Evolutionary conservation across 2,113 vertebrate species (phyloP), one percentile per base, ranked within the genome.

Genomic region (Tympanuchus pallidicinctus): DNA sequence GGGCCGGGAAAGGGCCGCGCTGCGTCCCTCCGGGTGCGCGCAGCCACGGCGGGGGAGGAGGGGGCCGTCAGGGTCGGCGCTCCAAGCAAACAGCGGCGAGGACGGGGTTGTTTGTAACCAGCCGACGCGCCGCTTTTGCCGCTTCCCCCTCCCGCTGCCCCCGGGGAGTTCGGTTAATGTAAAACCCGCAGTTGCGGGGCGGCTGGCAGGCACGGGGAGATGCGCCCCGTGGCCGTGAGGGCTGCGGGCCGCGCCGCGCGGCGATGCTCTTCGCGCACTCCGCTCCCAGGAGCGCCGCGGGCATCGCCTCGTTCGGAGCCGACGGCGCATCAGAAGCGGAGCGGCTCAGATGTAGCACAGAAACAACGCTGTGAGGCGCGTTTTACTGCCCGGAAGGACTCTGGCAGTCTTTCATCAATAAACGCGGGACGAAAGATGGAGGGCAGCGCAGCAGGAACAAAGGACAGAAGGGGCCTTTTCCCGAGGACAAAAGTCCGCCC

Each of bases 101-200:
- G 18, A 19, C 17, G 45, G 45, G 42, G 45, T 19, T 45, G 18
- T 19, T 18, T 45, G 45, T 19, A 18, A 45, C 45, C 45, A 45
- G 19, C 45, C 47, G 10, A 47, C 43, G 43, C 43, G 43, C 43
- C 19, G 45, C 45, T 47, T 19, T 20, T 47, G 48, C 48, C 11
- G 4, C 48, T 24, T 48, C 10, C 24, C 30, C 36, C 54, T 43
- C 11, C 10, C 40, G 11, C 19, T 24, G 16, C 22, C 21, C 14
- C 24, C 22, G 28, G 42, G 42, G 32, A 4, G 24, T 6, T 40
- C 10, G 4, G 14, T 16, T 16, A 64, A 2, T 59, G 9, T 30
- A 8, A 59, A 28, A 8, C 6, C 12, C 8, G 48, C 16, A 8
- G 2, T 8, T 0, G 6, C 28, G 6, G 0, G 2, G 56, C 13